Base-by-base conservation (phyloP, 37 sponge, comb jelly and placozoan species). In the Cladorhizidae sp. region DNA sequence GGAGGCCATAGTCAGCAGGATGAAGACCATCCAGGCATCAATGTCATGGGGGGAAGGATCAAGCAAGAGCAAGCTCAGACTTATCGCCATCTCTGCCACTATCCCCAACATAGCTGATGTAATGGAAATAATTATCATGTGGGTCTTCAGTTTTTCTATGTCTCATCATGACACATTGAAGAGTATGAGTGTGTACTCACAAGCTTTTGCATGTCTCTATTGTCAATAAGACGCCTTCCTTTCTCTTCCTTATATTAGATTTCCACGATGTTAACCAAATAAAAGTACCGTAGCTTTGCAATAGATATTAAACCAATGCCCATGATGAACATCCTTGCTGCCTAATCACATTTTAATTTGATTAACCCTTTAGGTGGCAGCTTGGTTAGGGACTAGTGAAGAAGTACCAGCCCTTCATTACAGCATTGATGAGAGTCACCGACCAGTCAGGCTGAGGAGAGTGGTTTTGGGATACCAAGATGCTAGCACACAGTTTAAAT, bases 71-170 rank as follows among this genome's bases (percentile, higher is more conserved):
- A 45, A 57, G 49, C 83, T 99, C 15, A 83, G 99, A 56, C 90
- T 99, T 57, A 76, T 99, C 50, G 99, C 97, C 36, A 84, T 96
- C n/a, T 99, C 99, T 65, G 99, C 99, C 40, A 99, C 99, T 45
- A 87, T 94, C 26, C 99, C 99, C 43, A 99, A 99, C 81, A 86
- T 90, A 42, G 50, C 83, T 32, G 99, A 99, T 89, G 93, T 95
- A 49, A 76, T 82, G 17, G 9, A 45, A 45, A 45, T 45, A 9
- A 45, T 45, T 45, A 45, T 9, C 49, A n/a, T n/a, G n/a, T n/a
- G n/a, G n/a, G n/a, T n/a, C n/a, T n/a, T n/a, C n/a, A n/a, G n/a
- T n/a, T n/a, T n/a, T n/a, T n/a, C n/a, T n/a, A n/a, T n/a, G n/a
- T n/a, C n/a, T n/a, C n/a, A n/a, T n/a, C n/a, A n/a, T n/a, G n/a